A percentile compares a stretch with the other conserved stretches of the same genome.
These are phyloP conservation scores for Thereva nobilitata DNA, from an alignment of 2,888 invertebrate genomes.

Conservation along the genomic window DNA sequence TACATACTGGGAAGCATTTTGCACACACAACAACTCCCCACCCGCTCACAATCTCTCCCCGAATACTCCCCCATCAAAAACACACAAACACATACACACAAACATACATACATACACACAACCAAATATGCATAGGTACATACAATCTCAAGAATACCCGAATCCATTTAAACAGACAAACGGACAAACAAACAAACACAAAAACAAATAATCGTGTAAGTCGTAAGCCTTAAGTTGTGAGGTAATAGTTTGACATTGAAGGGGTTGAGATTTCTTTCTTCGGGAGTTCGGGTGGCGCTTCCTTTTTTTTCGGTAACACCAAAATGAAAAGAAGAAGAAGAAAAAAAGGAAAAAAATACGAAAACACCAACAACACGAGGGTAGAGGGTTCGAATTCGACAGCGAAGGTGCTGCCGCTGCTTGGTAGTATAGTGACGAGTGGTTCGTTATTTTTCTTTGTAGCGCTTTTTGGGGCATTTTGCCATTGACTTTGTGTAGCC, in stretches of 20 bases:
- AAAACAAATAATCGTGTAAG: slow-evolving; percentile 33
- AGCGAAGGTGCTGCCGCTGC: slow-evolving; percentile 10
- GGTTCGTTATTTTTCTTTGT: slow-evolving; percentile 5
- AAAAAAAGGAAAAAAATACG: not conserved
- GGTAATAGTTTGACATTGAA: slow-evolving; percentile 35
- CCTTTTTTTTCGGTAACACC: not conserved
- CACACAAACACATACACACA: slow-evolving; percentile 1
- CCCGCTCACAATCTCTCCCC: too few relatives aligned
- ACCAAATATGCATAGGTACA: not conserved
- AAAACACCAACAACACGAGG: not conserved
- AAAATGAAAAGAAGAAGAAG: not conserved
- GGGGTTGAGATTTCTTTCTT: slow-evolving; percentile 31
- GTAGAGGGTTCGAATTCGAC: not conserved
- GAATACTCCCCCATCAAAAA: too few relatives aligned
- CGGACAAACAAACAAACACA: slow-evolving; percentile 29
- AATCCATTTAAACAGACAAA: slow-evolving; percentile 13
- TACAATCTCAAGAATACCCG: too few relatives aligned
- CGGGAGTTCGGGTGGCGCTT: slow-evolving; percentile 13
- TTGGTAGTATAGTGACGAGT: not conserved
- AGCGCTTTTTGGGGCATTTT: slow-evolving; percentile 13
- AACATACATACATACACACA: not conserved
- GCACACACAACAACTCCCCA: too few relatives aligned
- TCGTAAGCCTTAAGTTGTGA: slow-evolving; percentile 33
- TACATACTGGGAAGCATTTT: too few relatives aligned
- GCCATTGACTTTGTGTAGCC: slow-evolving; percentile 19